Conservation (phyloP, 2,888 invertebrate species). For the Tipula unca region DNA sequence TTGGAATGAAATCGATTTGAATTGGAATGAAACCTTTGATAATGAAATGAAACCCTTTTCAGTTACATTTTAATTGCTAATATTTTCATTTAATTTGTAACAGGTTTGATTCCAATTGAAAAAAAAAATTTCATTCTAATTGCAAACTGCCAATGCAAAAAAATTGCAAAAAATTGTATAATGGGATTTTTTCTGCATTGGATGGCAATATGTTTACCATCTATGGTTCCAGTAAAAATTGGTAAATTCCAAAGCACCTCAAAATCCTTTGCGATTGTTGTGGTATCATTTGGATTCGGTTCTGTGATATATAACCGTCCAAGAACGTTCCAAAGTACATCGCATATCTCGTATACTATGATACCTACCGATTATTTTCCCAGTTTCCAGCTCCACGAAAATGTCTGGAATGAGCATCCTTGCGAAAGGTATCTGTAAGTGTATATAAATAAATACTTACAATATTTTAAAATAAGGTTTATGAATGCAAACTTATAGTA, state of each 20-base stretch:
- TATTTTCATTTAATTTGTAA: no score
- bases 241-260: slow-evolving; percentile 27
- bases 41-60: no score
- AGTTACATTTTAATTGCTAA: no score
- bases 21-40: no score
- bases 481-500: no score
- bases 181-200: slow-evolving; percentile 21
- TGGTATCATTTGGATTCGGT: slow-evolving; percentile 15
- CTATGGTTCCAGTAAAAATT: slow-evolving; percentile 30
- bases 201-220: slow-evolving; percentile 31
- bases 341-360: slow-evolving; percentile 23
- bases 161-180: no score
- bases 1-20: no score
- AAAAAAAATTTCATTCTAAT: no score
- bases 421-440: background rate
- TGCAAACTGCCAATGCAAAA: no score
- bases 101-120: no score
- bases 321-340: slow-evolving; percentile 22
- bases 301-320: slow-evolving; percentile 18
- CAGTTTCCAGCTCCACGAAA: slow-evolving; percentile 21
- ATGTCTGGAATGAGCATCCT: background rate
- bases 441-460: background rate
- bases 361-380: slow-evolving; percentile 22
- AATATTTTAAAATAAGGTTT: no score
- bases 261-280: slow-evolving; percentile 22